Percentiles rank a stretch among this genome's conserved stretches.
Conservation (phyloP, 2,888 invertebrate genomes). For the Drosophila melanocephala region DNA sequence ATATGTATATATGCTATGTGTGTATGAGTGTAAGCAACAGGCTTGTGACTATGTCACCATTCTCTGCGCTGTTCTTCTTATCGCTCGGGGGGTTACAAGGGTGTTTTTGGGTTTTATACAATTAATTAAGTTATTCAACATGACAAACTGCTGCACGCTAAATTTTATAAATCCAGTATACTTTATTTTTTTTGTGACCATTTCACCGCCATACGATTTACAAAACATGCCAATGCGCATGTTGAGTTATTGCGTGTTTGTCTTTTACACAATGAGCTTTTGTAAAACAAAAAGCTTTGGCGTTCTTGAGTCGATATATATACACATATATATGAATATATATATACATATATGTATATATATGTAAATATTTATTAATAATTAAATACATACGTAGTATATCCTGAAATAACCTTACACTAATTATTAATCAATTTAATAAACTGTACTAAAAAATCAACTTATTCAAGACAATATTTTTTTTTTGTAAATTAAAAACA, state of each 20-base stretch:
- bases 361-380: background rate
- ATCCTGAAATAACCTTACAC: background rate
- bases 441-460: background rate
- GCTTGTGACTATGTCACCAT: slow-evolving; percentile 3
- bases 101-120: slow-evolving; percentile 10
- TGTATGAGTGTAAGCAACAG: slow-evolving; percentile 12
- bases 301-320: background rate
- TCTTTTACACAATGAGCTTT: slow-evolving; percentile 5
- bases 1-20: background rate
- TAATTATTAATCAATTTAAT: background rate
- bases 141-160: background rate
- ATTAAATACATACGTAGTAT: background rate
- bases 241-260: background rate
- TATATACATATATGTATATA: background rate
- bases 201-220: background rate
- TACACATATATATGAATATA: background rate
- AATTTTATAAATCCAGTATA: background rate
- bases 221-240: slow-evolving; percentile 2
- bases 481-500: background rate
- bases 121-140: background rate
- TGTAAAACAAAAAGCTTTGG: background rate
- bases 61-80: slow-evolving; percentile 7
- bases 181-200: background rate
- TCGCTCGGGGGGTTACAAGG: slow-evolving; percentile 18
- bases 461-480: background rate